These are phyloP conservation scores for Leptinotarsa tumamoca DNA, from an alignment of 2,888 invertebrate species.

Conservation along the genomic window DNA sequence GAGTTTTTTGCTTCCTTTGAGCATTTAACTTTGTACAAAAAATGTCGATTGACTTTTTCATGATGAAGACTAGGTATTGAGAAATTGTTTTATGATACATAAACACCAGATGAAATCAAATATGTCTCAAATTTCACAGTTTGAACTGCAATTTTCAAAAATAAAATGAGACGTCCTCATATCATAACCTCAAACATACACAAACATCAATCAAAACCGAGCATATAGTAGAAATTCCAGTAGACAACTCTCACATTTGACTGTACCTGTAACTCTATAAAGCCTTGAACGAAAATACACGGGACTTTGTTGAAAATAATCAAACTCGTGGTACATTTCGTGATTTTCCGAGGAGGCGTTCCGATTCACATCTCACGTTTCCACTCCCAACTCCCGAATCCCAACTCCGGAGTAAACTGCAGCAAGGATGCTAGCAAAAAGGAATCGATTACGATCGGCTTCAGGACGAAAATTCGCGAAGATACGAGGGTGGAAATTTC, in stretches of 20 bases:
- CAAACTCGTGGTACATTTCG: slow-evolving; percentile 50
- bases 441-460: slow-evolving; percentile 28
- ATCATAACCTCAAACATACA: slow-evolving; percentile 24
- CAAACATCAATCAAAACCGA: background rate
- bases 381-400: slow-evolving; percentile 32
- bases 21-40: too few relatives aligned
- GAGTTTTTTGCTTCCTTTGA: too few relatives aligned
- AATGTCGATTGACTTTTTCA: too few relatives aligned
- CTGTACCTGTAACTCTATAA: slow-evolving; percentile 43
- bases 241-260: slow-evolving; percentile 1
- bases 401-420: slow-evolving; percentile 41
- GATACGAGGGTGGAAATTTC: slow-evolving; percentile 20
- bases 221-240: slow-evolving; percentile 7
- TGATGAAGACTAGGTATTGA: too few relatives aligned
- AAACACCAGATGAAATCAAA: too few relatives aligned
- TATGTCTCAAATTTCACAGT: too few relatives aligned
- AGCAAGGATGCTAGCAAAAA: slow-evolving; percentile 38
- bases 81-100: too few relatives aligned
- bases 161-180: background rate
- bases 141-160: too few relatives aligned
- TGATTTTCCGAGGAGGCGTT: slow-evolving; percentile 14
- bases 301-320: slow-evolving; percentile 49
- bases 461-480: slow-evolving; percentile 12
- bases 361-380: slow-evolving; percentile 14
- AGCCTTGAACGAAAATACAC: slow-evolving; percentile 38